These are phyloP conservation scores for Cephus rjabovi DNA, from an alignment of 2,888 invertebrate species.

Conservation along the genomic window DNA sequence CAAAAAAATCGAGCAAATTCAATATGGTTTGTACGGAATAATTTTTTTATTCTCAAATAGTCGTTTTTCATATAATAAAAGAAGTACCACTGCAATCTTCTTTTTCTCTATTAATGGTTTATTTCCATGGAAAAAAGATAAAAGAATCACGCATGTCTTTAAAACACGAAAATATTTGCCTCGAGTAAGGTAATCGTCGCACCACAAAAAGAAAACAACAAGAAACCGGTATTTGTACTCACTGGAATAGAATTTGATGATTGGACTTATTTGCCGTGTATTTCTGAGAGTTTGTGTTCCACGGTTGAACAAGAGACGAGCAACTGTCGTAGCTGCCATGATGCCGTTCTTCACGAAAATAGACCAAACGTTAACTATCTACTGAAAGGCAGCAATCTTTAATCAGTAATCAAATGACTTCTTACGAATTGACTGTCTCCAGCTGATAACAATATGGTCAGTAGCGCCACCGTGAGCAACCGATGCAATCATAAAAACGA, in stretches of 20 bases:
- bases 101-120: neutral
- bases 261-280: slow-evolving; percentile 28
- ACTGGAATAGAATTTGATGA: slow-evolving; percentile 51
- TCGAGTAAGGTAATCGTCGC: neutral
- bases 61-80: neutral
- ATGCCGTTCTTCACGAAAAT: slow-evolving; percentile 9
- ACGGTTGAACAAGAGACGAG: slow-evolving; percentile 32
- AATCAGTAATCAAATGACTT: neutral
- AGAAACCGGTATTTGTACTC: slow-evolving; percentile 32
- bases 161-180: neutral
- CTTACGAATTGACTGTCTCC: neutral
- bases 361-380: neutral
- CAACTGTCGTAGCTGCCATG: slow-evolving; percentile 44
- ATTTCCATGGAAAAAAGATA: neutral
- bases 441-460: neutral
- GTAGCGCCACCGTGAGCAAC: neutral
- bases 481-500: neutral
- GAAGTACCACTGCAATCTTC: neutral
- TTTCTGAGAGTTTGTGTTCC: slow-evolving; percentile 25
- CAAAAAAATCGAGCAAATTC: neutral
- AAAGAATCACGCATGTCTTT: neutral
- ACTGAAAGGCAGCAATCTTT: neutral
- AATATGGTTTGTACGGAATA: neutral
- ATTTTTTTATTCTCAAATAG: neutral
- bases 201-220: neutral